A percentile compares a stretch with the other conserved stretches of the same genome.
Evolutionary conservation across 2,113 vertebrate species (phyloP).

Genomic region (Stigmatopora nigra): DNA sequence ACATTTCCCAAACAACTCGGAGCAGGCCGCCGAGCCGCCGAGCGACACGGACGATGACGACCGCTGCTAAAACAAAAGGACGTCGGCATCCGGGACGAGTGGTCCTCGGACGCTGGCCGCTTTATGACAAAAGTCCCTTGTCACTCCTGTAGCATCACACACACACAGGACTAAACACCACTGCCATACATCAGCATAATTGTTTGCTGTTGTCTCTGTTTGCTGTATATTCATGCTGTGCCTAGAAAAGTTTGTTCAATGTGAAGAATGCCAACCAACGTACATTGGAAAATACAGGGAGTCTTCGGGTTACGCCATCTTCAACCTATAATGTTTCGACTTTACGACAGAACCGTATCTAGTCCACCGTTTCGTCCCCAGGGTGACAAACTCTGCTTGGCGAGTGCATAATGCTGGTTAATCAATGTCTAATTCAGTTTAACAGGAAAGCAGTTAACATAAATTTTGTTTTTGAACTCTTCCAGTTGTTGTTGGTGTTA

Average conservation of each 20-base stretch:
- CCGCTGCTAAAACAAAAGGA: constrained; percentile 76
- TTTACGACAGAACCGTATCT: too few species aligned
- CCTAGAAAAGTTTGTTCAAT: constrained; percentile 1
- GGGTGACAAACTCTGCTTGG: too few species aligned
- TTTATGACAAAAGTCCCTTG: constrained; percentile 13
- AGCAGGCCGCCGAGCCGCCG: constrained; percentile 74
- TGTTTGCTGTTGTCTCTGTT: constrained; percentile 30
- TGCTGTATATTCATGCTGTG: constrained; percentile 25
- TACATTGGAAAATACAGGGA: too few species aligned
- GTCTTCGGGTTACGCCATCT: too few species aligned
- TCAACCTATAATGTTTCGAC: too few species aligned
- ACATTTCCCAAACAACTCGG: constrained; percentile 81
- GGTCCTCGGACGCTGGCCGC: constrained; percentile 19
- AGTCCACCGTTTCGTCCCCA: too few species aligned
- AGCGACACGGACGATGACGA: constrained; percentile 95
- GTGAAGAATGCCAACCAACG: too few species aligned
- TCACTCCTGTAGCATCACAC: constrained; percentile 47
- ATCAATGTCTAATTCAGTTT: too few species aligned
- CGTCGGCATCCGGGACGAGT: neutral
- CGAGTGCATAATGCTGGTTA: too few species aligned
- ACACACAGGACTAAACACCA: constrained; percentile 25
- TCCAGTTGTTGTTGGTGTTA: too few species aligned
- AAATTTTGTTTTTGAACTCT: too few species aligned
- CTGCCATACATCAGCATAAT: constrained; percentile 29
- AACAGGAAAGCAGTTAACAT: too few species aligned